Conservation (phyloP, 2,888 invertebrate genomes). For the Acleris holmiana region DNA sequence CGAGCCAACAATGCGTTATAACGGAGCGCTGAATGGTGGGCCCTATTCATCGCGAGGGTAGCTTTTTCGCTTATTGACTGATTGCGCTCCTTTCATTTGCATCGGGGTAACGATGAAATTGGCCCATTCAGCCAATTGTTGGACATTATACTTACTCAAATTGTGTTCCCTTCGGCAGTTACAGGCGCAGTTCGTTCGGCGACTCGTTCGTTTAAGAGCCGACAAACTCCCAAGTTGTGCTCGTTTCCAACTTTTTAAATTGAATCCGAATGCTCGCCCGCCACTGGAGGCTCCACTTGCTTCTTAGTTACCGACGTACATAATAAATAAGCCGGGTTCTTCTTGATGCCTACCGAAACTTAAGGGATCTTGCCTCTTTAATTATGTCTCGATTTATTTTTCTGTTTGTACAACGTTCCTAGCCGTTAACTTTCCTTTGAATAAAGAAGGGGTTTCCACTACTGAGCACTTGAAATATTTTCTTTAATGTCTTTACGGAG, state of each 20-base stretch:
- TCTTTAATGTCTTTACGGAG: too few relatives aligned
- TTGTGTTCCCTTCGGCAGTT: constrained; percentile 29
- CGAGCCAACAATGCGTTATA: constrained; percentile 14
- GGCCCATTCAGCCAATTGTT: constrained; percentile 28
- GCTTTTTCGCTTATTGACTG: constrained; percentile 34
- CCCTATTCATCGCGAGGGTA: constrained; percentile 14
- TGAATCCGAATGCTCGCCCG: constrained; percentile 56
- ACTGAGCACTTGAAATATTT: too few relatives aligned
- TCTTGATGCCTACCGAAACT: constrained; percentile 35
- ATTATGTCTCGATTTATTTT: constrained; percentile 31
- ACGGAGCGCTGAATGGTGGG: constrained; percentile 10
- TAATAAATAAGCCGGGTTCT: constrained; percentile 54
- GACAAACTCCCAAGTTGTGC: constrained; percentile 49
- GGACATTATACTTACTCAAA: constrained; percentile 23
- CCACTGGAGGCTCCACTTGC: constrained; percentile 47
- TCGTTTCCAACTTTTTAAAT: constrained; percentile 68
- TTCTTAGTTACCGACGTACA: constrained; percentile 55
- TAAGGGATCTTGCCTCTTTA: constrained; percentile 27
- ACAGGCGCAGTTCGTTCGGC: constrained; percentile 41
- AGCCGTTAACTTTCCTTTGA: neutral
- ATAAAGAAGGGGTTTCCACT: too few relatives aligned
- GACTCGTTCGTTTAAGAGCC: constrained; percentile 49
- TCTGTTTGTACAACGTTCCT: neutral
- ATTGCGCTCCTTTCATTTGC: constrained; percentile 21
- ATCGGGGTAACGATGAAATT: constrained; percentile 18